phyloP scores from a whole-genome alignment of 35 echinoderm and acorn worm genomes.

The Holothuria glaberrima region DNA sequence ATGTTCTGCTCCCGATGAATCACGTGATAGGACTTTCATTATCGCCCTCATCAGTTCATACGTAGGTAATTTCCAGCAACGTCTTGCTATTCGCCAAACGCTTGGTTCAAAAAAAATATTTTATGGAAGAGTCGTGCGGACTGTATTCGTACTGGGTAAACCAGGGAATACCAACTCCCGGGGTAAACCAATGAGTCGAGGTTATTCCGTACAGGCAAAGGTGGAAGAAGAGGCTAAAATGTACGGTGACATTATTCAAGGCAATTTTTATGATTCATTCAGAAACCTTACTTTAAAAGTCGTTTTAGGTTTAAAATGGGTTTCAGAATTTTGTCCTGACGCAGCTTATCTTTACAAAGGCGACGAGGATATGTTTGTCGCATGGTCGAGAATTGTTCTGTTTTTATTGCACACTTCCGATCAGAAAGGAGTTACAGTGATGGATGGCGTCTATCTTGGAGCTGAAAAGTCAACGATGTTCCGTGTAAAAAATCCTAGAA shows the following conservation, averaged over 20 bases:
- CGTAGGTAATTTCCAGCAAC: not conserved
- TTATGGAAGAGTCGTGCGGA: not conserved
- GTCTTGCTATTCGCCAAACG: slow-evolving; percentile 54
- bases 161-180: not conserved
- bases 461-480: not conserved
- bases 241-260: slow-evolving; percentile 65
- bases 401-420: slow-evolving; percentile 34
- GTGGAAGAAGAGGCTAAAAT: slow-evolving; percentile 6
- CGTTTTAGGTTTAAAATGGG: slow-evolving; percentile 59
- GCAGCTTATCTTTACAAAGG: slow-evolving; percentile 53
- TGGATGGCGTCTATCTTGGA: slow-evolving; percentile 28
- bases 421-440: not conserved
- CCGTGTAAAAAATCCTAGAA: not conserved
- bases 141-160: slow-evolving; percentile 57
- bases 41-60: slow-evolving; percentile 34
- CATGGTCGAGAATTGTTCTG: slow-evolving; percentile 6
- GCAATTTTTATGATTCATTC: slow-evolving; percentile 55
- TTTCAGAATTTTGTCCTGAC: slow-evolving; percentile 16
- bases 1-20: slow-evolving; percentile 6
- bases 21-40: not conserved
- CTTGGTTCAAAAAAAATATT: slow-evolving; percentile 21
- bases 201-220: not conserved
- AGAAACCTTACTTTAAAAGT: slow-evolving; percentile 61
- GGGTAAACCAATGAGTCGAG: too few species aligned
- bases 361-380: slow-evolving; percentile 67